phyloP scores from a whole-genome alignment of 1,140 invertebrate species.

The Tyrophagus putrescentiae region DNA sequence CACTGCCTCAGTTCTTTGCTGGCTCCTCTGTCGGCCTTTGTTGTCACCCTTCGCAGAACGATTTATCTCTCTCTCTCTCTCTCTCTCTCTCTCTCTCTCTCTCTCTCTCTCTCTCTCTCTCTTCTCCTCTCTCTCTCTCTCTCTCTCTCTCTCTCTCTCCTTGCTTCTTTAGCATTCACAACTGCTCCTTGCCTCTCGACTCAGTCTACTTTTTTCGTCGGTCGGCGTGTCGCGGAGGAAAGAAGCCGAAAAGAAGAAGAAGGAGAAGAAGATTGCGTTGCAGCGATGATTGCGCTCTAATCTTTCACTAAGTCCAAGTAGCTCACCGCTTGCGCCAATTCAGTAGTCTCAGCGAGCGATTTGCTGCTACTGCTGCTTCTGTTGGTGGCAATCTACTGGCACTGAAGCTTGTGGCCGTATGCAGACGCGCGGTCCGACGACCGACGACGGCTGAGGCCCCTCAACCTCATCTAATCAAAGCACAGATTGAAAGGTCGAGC shows the following conservation, averaged over 20 bases:
- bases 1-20: background rate
- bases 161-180: no score
- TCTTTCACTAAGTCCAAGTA: background rate
- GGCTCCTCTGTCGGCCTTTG: background rate
- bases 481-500: constrained; percentile 2
- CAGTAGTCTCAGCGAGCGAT: no score
- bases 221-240: no score
- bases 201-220: no score
- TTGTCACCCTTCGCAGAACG: constrained; percentile 10
- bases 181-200: no score
- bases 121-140: no score
- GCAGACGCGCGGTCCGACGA: background rate
- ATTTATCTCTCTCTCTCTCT: constrained; percentile 6
- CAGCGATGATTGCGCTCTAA: constrained; percentile 6
- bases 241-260: background rate
- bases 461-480: constrained; percentile 1
- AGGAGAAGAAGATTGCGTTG: background rate
- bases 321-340: background rate
- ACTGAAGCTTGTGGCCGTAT: background rate
- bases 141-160: no score
- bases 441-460: background rate
- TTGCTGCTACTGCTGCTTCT: no score
- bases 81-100: background rate
- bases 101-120: no score
- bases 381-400: background rate